These are phyloP conservation scores for Ctenosaura bakeri DNA, from an alignment of 2,797 vertebrate genomes.

Conservation along the genomic window DNA sequence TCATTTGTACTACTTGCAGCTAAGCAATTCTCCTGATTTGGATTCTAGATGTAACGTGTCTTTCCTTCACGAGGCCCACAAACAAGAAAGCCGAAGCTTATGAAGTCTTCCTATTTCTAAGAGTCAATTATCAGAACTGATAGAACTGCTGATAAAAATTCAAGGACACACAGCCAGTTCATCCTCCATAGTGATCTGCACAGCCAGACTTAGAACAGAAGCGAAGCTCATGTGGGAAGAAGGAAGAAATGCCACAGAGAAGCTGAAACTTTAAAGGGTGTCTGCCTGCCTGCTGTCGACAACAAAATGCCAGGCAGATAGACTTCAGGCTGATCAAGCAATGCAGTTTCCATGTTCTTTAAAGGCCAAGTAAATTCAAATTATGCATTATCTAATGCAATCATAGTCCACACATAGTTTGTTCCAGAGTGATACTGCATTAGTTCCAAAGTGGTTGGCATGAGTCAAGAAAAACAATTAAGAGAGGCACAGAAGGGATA, in stretches of 20 bases:
- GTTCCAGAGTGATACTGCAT: not conserved
- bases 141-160: not conserved
- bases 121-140: not conserved
- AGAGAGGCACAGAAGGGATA: not conserved
- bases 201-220: not conserved
- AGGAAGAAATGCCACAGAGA: not conserved
- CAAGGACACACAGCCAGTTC: not conserved
- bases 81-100: not conserved
- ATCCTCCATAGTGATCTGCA: not conserved
- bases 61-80: not conserved
- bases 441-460: not conserved
- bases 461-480: not conserved
- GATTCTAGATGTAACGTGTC: not conserved
- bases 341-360: not conserved
- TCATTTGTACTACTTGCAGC: too few species aligned
- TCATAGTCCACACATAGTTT: not conserved
- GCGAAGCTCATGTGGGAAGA: not conserved
- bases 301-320: constrained; percentile 9
- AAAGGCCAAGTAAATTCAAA: not conserved
- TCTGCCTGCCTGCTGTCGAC: constrained; percentile 16
- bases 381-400: not conserved
- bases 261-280: not conserved
- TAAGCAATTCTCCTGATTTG: too few species aligned
- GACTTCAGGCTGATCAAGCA: constrained; percentile 20
- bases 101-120: not conserved